Conservation (phyloP, 1,140 invertebrate genomes). For the Drosophila setifemur region DNA sequence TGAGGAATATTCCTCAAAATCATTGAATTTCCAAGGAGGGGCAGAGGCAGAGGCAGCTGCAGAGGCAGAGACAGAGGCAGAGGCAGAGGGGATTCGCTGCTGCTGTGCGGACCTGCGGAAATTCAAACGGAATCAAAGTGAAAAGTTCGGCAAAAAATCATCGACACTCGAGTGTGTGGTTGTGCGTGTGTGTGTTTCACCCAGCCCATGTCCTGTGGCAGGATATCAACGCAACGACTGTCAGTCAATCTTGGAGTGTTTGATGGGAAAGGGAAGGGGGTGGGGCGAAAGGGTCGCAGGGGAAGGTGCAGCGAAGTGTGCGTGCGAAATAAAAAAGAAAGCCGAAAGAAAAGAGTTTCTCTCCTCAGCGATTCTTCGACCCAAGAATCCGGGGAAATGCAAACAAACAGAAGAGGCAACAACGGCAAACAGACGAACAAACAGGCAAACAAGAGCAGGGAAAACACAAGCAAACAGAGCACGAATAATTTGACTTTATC, state of each 20-base stretch:
- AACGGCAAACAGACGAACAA: constrained; percentile 15
- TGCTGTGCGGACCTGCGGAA: constrained; percentile 40
- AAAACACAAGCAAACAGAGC: constrained; percentile 17
- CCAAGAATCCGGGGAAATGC: constrained; percentile 8
- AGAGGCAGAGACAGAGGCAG: neutral
- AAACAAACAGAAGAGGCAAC: constrained; percentile 29
- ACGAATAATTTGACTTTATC: constrained; percentile 72
- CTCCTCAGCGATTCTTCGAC: neutral
- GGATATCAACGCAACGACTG: constrained; percentile 32
- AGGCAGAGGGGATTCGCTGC: constrained; percentile 8
- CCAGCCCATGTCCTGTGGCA: neutral
- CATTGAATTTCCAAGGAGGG: constrained; percentile 49
- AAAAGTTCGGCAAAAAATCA: constrained; percentile 55
- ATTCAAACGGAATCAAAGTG: constrained; percentile 69
- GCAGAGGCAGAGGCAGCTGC: neutral
- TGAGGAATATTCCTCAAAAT: constrained; percentile 70
- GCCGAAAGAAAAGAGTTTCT: constrained; percentile 8
- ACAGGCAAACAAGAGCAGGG: neutral
- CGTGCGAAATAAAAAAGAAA: too few species aligned
- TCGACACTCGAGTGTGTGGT: constrained; percentile 31
- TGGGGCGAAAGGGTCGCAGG: neutral
- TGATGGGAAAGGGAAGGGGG: neutral
- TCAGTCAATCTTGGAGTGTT: constrained; percentile 43
- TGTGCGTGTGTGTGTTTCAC: constrained; percentile 15
- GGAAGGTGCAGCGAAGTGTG: constrained; percentile 1